Conservation (phyloP, 2,113 vertebrate genomes). For the Hypocryptadius cinnamomeus region DNA sequence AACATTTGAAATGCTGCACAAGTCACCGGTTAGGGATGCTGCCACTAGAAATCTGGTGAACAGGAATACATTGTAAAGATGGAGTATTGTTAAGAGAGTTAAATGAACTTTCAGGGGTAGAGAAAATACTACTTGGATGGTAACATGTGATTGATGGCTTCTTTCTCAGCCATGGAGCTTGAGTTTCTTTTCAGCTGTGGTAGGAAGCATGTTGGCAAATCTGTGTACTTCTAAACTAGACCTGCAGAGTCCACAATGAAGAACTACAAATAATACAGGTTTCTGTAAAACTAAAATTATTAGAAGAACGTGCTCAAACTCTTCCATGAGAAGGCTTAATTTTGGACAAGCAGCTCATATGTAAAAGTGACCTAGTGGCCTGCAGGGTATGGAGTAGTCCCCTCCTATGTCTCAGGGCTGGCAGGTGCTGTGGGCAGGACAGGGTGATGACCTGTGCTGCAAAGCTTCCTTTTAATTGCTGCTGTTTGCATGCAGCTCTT, state of each 20-base stretch:
- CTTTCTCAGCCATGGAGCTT: background rate
- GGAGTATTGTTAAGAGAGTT: background rate
- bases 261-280: background rate
- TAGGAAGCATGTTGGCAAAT: background rate
- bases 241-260: background rate
- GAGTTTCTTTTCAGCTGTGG: background rate
- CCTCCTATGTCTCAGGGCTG: background rate
- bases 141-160: fast-evolving
- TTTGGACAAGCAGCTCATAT: fast-evolving
- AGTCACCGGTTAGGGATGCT: background rate
- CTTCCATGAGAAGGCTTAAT: background rate
- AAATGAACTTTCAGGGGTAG: background rate
- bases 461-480: background rate
- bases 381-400: background rate
- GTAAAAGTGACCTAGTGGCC: background rate
- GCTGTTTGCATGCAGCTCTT: background rate
- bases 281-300: background rate
- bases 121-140: background rate
- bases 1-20: background rate
- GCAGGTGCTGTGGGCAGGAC: background rate
- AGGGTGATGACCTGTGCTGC: background rate
- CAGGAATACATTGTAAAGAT: background rate
- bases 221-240: background rate
- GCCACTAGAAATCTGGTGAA: background rate
- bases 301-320: background rate